These are phyloP conservation scores for Lampropteryx suffumata DNA, from an alignment of 2,888 invertebrate genomes.

Conservation along the genomic window DNA sequence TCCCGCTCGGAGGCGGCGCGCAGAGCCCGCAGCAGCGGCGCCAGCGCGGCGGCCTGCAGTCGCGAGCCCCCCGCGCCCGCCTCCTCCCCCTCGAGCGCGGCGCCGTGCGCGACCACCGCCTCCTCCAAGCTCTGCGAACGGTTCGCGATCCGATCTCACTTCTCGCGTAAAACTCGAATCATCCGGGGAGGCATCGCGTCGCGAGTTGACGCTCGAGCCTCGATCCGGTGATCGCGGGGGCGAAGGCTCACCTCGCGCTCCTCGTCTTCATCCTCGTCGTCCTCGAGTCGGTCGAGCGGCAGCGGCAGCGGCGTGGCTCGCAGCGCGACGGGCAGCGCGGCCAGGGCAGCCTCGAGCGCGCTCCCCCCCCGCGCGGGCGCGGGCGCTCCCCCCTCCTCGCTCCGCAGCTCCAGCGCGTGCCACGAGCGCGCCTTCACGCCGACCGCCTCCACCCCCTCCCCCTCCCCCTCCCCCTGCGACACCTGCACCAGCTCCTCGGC, in stretches of 20 bases:
- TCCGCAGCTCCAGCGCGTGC: slow-evolving; percentile 37
- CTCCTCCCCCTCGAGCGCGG: slow-evolving; percentile 29
- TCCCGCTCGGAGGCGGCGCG: slow-evolving; percentile 28
- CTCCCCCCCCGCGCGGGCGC: slow-evolving; percentile 13
- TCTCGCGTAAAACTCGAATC: too few relatives aligned
- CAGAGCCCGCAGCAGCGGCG: slow-evolving; percentile 39
- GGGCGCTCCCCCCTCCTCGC: slow-evolving; percentile 6
- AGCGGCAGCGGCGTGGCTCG: slow-evolving; percentile 2
- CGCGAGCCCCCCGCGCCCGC: slow-evolving; percentile 27
- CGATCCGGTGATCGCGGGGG: too few relatives aligned
- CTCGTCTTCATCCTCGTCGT: slow-evolving; percentile 16
- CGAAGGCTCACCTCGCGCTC: not conserved
- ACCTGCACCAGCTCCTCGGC: slow-evolving; percentile 55
- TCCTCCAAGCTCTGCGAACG: slow-evolving; percentile 17
- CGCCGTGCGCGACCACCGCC: slow-evolving; percentile 19
- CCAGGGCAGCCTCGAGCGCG: slow-evolving; percentile 21
- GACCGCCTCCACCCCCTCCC: slow-evolving; percentile 30
- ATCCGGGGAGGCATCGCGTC: too few relatives aligned
- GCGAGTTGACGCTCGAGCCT: too few relatives aligned
- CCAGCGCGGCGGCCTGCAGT: slow-evolving; percentile 34
- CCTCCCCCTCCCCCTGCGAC: slow-evolving; percentile 23
- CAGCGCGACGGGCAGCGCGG: slow-evolving; percentile 18
- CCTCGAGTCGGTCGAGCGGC: slow-evolving; percentile 7
- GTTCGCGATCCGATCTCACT: too few relatives aligned
- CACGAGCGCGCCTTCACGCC: slow-evolving; percentile 48